A percentile compares a stretch with the other conserved stretches of the same genome.
Evolutionary conservation across 2,888 invertebrate species (phyloP).

Genomic region (Metellina segmentata): DNA sequence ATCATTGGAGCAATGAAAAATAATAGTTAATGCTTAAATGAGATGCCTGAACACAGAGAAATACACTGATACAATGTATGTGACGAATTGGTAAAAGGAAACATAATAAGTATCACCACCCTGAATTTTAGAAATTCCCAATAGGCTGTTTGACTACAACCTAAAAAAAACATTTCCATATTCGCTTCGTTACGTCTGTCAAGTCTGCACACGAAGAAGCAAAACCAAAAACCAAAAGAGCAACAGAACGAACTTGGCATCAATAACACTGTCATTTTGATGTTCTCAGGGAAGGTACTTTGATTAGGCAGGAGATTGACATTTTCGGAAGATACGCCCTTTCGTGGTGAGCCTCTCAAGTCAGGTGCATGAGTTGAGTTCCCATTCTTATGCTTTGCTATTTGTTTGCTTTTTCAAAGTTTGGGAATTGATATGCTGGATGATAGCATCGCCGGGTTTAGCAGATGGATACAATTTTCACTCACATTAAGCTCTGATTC

Average conservation of each 20-base stretch:
- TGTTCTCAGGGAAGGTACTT: slow-evolving; percentile 43
- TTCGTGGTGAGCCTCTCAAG: neutral
- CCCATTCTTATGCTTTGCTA: neutral
- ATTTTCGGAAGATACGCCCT: slow-evolving; percentile 59
- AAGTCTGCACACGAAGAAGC: slow-evolving; percentile 22
- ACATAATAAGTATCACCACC: too few relatives aligned
- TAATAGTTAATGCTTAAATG: too few relatives aligned
- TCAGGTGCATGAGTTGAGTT: slow-evolving; percentile 28
- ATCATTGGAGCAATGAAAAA: too few relatives aligned
- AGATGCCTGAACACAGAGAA: too few relatives aligned
- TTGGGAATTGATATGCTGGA: slow-evolving; percentile 17
- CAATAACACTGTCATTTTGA: slow-evolving; percentile 70
- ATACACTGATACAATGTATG: too few relatives aligned
- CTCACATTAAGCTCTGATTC: neutral
- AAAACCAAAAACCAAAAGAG: slow-evolving; percentile 2
- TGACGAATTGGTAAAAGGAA: too few relatives aligned
- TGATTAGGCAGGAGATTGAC: slow-evolving; percentile 64
- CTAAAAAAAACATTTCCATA: neutral
- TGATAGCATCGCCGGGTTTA: slow-evolving; percentile 9
- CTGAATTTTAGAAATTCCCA: too few relatives aligned
- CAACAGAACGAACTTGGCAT: slow-evolving; percentile 46
- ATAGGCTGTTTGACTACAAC: too few relatives aligned
- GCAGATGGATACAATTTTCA: neutral
- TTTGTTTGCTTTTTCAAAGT: neutral
- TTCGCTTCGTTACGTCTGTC: slow-evolving; percentile 66